These are phyloP conservation scores for Morinoia aosen DNA, from an alignment of 2,888 invertebrate genomes.

Conservation along the genomic window DNA sequence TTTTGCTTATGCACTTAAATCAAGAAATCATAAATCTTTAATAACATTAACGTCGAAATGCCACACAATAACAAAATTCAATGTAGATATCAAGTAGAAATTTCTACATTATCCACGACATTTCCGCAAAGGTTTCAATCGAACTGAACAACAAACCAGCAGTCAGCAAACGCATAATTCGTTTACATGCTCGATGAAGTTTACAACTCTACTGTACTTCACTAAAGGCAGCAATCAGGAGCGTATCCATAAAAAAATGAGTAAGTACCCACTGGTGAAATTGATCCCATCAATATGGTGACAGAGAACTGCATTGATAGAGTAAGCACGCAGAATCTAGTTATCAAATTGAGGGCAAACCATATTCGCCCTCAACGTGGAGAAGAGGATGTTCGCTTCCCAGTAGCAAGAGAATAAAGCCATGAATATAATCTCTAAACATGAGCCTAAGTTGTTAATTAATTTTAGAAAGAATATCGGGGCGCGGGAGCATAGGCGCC, in stretches of 20 bases:
- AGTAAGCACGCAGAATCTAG: not conserved
- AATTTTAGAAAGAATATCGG: not conserved
- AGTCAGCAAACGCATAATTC: not conserved
- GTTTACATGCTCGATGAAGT: not conserved
- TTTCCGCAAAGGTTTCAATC: not conserved
- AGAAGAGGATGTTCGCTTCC: not conserved
- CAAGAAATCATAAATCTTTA: not conserved
- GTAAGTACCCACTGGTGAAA: not conserved
- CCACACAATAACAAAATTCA: not conserved
- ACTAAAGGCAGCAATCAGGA: not conserved
- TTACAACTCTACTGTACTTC: not conserved
- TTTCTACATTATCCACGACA: not conserved
- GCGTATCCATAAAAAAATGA: not conserved
- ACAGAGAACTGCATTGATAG: not conserved
- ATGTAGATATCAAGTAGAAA: not conserved
- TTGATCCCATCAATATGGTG: not conserved
- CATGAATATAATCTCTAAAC: not conserved
- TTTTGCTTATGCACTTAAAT: not conserved
- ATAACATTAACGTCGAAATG: not conserved
- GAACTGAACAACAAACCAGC: not conserved
- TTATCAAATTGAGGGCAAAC: not conserved
- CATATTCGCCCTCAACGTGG: not conserved
- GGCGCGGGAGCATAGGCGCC: conserved; percentile 50
- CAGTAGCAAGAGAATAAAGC: not conserved
- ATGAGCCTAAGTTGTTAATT: not conserved